Evolutionary conservation across 2,797 vertebrate species (phyloP).

Genomic region (Rhynchotus rufescens): DNA sequence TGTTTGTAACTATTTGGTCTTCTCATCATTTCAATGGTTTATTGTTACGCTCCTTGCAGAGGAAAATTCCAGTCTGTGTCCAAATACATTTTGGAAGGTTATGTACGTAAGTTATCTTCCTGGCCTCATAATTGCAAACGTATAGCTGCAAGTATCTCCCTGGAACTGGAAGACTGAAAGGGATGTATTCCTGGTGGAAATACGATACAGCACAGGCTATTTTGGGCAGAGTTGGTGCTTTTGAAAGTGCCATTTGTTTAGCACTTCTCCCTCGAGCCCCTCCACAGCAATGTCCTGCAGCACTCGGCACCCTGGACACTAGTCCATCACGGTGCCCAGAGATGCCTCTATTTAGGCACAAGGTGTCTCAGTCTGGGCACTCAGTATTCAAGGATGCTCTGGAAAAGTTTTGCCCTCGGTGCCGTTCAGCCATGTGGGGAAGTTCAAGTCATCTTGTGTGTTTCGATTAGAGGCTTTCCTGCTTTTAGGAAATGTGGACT

Average conservation of each 20-base stretch:
- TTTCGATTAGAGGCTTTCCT: neutral
- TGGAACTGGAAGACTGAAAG: neutral
- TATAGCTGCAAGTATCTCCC: neutral
- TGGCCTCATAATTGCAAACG: conserved; percentile 12
- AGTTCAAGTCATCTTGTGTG: neutral
- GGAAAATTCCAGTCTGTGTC: conserved; percentile 27
- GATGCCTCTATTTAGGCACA: neutral
- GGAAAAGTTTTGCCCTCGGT: neutral
- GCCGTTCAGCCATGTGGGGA: neutral
- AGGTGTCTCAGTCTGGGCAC: neutral
- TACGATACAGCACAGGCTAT: neutral
- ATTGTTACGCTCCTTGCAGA: neutral
- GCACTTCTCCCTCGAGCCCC: accelerated
- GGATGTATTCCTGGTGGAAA: accelerated
- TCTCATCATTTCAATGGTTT: conserved; percentile 50
- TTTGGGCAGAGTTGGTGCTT: neutral
- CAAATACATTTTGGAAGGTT: conserved; percentile 2
- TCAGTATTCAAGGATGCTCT: neutral
- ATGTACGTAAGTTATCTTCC: conserved; percentile 15
- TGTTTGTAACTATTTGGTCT: conserved; percentile 35
- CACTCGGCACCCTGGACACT: neutral
- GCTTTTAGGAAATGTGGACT: neutral
- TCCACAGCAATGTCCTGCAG: neutral
- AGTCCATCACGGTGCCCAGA: too few species aligned
- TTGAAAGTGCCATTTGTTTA: accelerated